Base-by-base conservation (phyloP, 2,113 vertebrate species). In the Megalops atlanticus region DNA sequence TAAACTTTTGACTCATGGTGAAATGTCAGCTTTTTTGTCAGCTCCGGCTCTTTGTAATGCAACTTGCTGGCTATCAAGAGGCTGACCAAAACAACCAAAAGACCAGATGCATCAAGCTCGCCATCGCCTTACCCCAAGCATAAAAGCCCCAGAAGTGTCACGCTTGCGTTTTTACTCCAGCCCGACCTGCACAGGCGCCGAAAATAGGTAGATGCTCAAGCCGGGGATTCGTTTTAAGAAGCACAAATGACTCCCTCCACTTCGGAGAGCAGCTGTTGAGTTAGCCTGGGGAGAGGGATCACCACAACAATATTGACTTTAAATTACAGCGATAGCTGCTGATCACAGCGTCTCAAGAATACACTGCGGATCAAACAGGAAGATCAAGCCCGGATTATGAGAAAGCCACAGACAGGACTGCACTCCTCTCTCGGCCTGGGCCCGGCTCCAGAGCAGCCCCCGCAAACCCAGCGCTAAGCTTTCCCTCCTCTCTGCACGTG, bases 331-430 rank as follows among this genome's bases (percentile, higher is more conserved):
- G 78, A 89, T 91, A 91, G 92, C 91, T 90, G 91, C 90, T 92
- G 92, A 92, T 93, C 91, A 91, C 83, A 86, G 88, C 84, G 88
- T 91, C 91, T 92, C 93, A 90, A 92, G 86, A 92, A 91, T 90
- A 92, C 84, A 88, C 87, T 87, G 88, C 69, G 90, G 93, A 93
- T 94, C 93, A 95, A 94, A 94, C 91, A 87, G 86, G 85, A 91
- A 94, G 94, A 95, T 94, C 92, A 95, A 90, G 84, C 88, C 84
- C 12, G 93, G 94, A 94, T 95, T 95, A 94, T 84, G 87, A 88
- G 86, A 91, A 94, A 95, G 91, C 93, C 92, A 89, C 92, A 91
- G 91, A 92, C 92, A 93, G 91, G 91, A 87, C 49, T 83, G 45
- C 76, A 81, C 89, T 85, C 74, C 85, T 85, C 74, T 85, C 87